Conservation (phyloP, 2,113 vertebrate species). For the Heterotilapia buettikoferi region DNA sequence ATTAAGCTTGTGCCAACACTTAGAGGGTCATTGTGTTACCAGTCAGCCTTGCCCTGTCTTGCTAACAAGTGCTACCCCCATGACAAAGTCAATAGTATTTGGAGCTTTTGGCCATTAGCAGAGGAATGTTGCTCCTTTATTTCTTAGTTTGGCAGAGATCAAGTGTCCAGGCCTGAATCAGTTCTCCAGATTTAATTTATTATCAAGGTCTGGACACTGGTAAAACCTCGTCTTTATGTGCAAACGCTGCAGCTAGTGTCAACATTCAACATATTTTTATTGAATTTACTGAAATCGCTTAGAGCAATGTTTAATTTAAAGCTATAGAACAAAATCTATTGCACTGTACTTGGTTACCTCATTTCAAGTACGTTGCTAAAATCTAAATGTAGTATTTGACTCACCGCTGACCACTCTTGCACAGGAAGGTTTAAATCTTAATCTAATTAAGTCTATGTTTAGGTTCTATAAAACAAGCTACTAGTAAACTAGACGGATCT, state of each 20-base stretch:
- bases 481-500: neutral
- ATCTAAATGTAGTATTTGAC: neutral
- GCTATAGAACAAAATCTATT: neutral
- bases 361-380: neutral
- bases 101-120: neutral
- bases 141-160: neutral
- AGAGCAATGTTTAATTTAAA: neutral
- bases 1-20: slow-evolving; percentile 1
- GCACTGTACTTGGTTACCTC: neutral
- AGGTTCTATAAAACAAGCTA: neutral
- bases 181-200: neutral
- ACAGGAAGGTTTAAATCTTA: neutral
- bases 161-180: neutral
- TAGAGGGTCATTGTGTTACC: slow-evolving; percentile 6
- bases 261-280: neutral
- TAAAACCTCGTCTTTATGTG: neutral
- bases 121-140: slow-evolving; percentile 15
- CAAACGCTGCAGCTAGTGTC: neutral
- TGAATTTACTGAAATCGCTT: neutral
- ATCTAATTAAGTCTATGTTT: neutral
- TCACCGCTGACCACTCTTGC: neutral
- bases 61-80: slow-evolving; percentile 15
- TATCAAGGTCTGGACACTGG: neutral
- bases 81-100: slow-evolving; percentile 16
- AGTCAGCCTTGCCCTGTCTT: slow-evolving; percentile 10